Evolutionary conservation across 2,113 vertebrate genomes (phyloP).

Genomic region (Trochalopteron elliotii): DNA sequence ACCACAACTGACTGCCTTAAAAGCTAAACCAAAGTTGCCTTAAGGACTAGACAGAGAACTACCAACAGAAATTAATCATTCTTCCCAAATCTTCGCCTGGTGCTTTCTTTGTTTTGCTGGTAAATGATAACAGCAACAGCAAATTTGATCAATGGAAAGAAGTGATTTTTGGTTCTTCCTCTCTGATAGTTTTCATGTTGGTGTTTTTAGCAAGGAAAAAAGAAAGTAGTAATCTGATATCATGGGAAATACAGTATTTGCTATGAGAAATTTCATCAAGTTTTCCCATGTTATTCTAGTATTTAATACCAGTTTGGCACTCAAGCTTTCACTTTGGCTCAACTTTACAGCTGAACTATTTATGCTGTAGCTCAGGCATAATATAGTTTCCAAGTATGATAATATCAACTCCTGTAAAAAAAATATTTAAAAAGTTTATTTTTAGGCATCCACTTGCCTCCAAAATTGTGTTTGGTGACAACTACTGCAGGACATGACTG

Average conservation of each 20-base stretch:
- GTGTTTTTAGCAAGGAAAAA: neutral
- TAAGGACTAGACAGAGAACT: neutral
- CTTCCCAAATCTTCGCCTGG: neutral
- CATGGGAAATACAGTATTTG: neutral
- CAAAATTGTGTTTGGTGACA: slow-evolving; percentile 4
- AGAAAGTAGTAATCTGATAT: neutral
- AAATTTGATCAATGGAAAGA: neutral
- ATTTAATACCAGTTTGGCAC: neutral
- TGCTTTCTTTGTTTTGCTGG: neutral
- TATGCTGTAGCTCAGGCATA: neutral
- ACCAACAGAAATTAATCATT: neutral
- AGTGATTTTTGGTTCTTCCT: neutral
- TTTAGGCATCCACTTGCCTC: neutral
- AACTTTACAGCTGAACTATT: neutral
- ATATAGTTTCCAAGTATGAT: neutral
- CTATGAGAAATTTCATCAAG: neutral
- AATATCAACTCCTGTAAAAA: neutral
- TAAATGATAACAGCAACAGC: neutral
- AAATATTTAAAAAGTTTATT: neutral
- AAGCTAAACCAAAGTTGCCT: neutral
- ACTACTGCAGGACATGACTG: neutral
- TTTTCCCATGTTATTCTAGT: neutral
- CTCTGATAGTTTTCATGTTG: neutral
- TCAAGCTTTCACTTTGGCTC: neutral
- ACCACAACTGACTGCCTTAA: neutral